phyloP scores from a whole-genome alignment of 2,888 invertebrate species.

The Lasioglossum malachurum region DNA sequence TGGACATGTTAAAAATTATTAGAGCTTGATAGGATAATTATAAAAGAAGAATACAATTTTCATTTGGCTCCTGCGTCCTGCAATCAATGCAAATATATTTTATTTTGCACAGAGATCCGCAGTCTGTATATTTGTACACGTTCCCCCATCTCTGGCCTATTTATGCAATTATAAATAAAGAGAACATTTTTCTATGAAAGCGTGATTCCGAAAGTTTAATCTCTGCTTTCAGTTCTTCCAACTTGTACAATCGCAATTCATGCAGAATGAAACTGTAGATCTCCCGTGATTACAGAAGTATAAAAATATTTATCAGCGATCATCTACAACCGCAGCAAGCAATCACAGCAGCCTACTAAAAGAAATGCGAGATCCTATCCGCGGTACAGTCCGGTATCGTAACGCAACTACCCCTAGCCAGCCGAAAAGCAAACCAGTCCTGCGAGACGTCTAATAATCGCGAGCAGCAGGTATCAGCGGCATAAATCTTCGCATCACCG shows the following conservation, averaged over 20 bases:
- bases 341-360: background rate
- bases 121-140: background rate
- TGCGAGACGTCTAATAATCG: slow-evolving; percentile 6
- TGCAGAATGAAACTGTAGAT: background rate
- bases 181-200: background rate
- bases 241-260: background rate
- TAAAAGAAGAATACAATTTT: too few species aligned
- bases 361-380: background rate
- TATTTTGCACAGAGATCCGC: too few species aligned
- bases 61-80: too few species aligned
- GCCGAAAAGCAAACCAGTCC: background rate
- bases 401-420: background rate
- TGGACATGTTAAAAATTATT: too few species aligned
- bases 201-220: background rate
- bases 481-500: slow-evolving; percentile 6
- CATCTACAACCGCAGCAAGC: background rate
- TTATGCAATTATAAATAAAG: background rate
- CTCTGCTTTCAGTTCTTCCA: background rate
- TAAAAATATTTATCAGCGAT: background rate
- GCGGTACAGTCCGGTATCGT: background rate
- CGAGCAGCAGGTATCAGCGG: slow-evolving; percentile 1
- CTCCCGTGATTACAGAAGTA: background rate
- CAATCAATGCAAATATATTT: too few species aligned
- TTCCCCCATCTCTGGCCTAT: background rate
- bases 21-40: too few species aligned